A percentile compares a stretch with the other conserved stretches of the same genome.
phyloP scores from a whole-genome alignment of 1,140 invertebrate species.

The Trissolcus basalis region DNA sequence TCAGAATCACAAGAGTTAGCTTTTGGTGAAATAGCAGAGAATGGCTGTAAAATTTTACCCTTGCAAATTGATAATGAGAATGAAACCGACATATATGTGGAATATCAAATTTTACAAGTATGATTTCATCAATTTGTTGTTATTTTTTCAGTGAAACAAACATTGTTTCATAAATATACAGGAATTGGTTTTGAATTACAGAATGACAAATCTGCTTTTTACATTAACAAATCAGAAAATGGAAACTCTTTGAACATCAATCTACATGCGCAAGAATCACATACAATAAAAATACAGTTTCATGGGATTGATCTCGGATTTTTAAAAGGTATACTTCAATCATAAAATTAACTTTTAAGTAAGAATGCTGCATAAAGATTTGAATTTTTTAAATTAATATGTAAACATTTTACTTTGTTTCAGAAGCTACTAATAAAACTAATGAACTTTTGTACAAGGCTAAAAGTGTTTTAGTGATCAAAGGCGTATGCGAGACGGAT shows the following conservation, averaged over 20 bases:
- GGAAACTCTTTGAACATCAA: not conserved
- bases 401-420: not conserved
- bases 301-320: conserved; percentile 4
- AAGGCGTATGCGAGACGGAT: not conserved
- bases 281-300: conserved; percentile 6
- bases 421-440: too few relatives aligned
- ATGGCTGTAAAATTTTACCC: not conserved
- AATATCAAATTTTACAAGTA: conserved; percentile 15
- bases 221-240: not conserved
- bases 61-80: conserved; percentile 17
- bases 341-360: not conserved
- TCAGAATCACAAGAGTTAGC: not conserved
- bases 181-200: too few relatives aligned
- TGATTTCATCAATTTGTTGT: too few relatives aligned
- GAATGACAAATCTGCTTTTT: conserved; percentile 20
- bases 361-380: not conserved
- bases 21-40: conserved; percentile 13
- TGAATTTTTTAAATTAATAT: conserved; percentile 5
- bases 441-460: not conserved
- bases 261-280: not conserved
- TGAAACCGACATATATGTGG: not conserved
- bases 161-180: too few relatives aligned
- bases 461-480: not conserved
- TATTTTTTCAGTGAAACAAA: too few relatives aligned
- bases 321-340: conserved; percentile 21